These are phyloP conservation scores for Picathartes gymnocephalus DNA, from an alignment of 2,113 vertebrate genomes.

Conservation along the genomic window DNA sequence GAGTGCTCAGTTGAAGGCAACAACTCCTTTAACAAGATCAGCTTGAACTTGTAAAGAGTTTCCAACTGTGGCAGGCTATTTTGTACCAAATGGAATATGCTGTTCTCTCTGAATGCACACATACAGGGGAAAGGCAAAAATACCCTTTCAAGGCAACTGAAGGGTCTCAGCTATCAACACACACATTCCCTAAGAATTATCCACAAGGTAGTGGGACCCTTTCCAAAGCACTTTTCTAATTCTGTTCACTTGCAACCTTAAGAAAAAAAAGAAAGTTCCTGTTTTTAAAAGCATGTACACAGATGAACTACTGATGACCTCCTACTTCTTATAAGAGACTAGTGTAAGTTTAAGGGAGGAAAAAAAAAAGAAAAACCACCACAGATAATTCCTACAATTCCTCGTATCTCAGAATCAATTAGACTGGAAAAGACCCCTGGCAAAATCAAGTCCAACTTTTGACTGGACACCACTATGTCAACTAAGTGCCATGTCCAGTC, in stretches of 20 bases:
- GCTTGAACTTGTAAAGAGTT: neutral
- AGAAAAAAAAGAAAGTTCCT: neutral
- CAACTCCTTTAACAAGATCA: neutral
- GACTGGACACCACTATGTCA: neutral
- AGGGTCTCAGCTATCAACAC: neutral
- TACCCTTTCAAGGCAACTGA: neutral
- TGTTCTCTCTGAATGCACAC: neutral
- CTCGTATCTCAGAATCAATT: neutral
- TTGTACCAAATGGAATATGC: neutral
- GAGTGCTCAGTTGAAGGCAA: neutral
- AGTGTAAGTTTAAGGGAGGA: neutral
- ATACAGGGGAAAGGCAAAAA: neutral
- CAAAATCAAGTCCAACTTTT: accelerated
- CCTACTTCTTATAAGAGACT: neutral
- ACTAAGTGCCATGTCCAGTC: neutral
- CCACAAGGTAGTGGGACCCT: neutral
- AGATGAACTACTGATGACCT: neutral
- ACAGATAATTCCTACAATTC: neutral
- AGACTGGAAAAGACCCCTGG: neutral
- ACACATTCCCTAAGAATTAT: neutral
- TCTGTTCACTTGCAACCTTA: neutral
- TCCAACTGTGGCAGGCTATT: neutral
- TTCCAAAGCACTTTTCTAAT: neutral
- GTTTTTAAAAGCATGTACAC: neutral
- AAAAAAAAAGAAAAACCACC: too few relatives aligned